A percentile compares a stretch with the other conserved stretches of the same genome.
Evolutionary conservation across 2,888 invertebrate species (phyloP).

Genomic region (Epirrhoe alternata): DNA sequence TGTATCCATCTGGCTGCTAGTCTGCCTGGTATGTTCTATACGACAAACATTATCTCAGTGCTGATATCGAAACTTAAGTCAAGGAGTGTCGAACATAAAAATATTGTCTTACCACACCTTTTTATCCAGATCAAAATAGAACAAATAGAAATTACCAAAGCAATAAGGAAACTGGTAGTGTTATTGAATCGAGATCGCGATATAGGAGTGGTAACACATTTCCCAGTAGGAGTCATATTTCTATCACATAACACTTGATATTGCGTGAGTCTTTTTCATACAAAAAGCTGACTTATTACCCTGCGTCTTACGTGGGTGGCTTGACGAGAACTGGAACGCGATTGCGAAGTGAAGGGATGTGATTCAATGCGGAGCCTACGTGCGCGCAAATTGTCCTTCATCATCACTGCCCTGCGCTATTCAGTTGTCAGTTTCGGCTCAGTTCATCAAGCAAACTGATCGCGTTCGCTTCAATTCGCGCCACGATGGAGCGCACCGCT

Average conservation of each 20-base stretch:
- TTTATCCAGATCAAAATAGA: conserved; percentile 25
- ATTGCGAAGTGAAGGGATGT: no score
- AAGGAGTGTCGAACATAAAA: neutral
- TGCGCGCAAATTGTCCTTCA: no score
- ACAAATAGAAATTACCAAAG: conserved; percentile 26
- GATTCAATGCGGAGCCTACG: no score
- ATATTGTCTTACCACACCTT: conserved; percentile 2
- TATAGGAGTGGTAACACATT: conserved; percentile 64
- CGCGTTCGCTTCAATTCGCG: no score
- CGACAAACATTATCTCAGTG: neutral
- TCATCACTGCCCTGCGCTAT: no score
- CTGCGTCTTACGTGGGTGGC: no score
- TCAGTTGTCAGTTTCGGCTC: no score
- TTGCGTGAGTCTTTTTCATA: conserved; percentile 49
- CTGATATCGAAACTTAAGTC: neutral
- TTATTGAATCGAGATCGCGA: conserved; percentile 60
- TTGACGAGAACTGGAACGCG: no score
- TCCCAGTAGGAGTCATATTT: conserved; percentile 68
- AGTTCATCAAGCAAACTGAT: no score
- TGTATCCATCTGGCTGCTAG: no score
- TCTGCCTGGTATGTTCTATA: no score
- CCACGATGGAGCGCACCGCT: no score
- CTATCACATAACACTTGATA: conserved; percentile 59
- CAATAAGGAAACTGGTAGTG: conserved; percentile 37
- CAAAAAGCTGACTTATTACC: neutral